A percentile compares a stretch with the other conserved stretches of the same genome.
Conservation (phyloP, 2,113 vertebrate genomes). For the Apeltes quadracus region DNA sequence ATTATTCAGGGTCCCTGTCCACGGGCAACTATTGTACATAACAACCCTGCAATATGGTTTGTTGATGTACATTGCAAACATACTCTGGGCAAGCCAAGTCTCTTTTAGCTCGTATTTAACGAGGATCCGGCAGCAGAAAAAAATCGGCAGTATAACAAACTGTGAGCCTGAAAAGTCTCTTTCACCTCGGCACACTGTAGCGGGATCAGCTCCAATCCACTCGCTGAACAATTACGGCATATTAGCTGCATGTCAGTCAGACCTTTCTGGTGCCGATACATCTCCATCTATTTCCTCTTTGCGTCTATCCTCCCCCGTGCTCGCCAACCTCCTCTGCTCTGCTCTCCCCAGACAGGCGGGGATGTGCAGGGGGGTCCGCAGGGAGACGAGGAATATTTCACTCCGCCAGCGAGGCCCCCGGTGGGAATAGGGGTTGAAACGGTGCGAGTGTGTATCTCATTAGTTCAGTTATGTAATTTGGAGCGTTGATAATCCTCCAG, state of each 20-base stretch:
- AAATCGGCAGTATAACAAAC: conserved; percentile 55
- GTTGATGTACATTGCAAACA: conserved; percentile 47
- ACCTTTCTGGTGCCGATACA: conserved; percentile 71
- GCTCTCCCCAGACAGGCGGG: conserved; percentile 70
- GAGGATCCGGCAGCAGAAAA: conserved; percentile 53
- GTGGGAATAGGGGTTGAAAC: conserved; percentile 79
- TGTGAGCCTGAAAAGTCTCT: conserved; percentile 62
- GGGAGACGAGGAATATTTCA: conserved; percentile 79
- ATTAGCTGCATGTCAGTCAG: conserved; percentile 78
- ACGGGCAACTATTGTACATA: conserved; percentile 49
- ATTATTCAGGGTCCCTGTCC: conserved; percentile 57
- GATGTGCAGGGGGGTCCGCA: conserved; percentile 68
- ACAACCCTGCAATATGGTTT: conserved; percentile 34
- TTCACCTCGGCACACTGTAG: conserved; percentile 58
- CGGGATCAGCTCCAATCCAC: conserved; percentile 59
- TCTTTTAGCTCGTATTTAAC: conserved; percentile 64
- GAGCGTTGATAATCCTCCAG: conserved; percentile 81
- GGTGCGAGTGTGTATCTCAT: conserved; percentile 79
- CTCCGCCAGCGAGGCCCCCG: conserved; percentile 74
- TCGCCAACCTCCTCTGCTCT: conserved; percentile 54
- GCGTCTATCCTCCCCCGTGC: conserved; percentile 42
- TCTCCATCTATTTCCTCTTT: conserved; percentile 74
- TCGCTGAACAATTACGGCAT: conserved; percentile 72
- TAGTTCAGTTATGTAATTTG: conserved; percentile 85
- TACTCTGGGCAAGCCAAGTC: conserved; percentile 9